Conservation (phyloP, 2,888 invertebrate species). For the Lathronympha strigana region DNA sequence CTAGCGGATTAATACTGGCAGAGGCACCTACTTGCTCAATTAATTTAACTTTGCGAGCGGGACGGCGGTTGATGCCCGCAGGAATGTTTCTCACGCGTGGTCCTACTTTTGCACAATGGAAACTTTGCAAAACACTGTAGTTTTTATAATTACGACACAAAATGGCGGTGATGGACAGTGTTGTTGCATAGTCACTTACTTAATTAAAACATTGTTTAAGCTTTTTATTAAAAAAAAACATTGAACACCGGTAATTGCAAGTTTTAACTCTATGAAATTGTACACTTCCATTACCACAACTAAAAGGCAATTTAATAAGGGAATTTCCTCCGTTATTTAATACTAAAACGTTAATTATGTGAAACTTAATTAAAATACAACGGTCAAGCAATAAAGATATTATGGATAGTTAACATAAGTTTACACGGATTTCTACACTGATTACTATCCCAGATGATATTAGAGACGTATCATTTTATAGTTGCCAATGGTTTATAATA, state of each 20-base stretch:
- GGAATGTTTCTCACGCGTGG: conserved; percentile 28
- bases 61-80: conserved; percentile 9
- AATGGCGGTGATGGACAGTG: conserved; percentile 6
- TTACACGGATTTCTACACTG: too few relatives aligned
- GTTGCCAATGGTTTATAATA: not conserved
- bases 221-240: not conserved
- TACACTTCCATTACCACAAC: not conserved
- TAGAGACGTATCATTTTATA: too few relatives aligned
- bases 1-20: conserved; percentile 38
- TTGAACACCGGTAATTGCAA: not conserved
- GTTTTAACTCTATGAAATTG: not conserved
- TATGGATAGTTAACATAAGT: not conserved
- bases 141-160: conserved; percentile 12
- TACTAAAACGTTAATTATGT: not conserved
- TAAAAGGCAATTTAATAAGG: not conserved
- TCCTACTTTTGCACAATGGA: conserved; percentile 17
- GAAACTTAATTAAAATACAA: not conserved
- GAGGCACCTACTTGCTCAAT: conserved; percentile 35
- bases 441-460: too few relatives aligned
- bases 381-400: not conserved
- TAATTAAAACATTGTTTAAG: conserved; percentile 9
- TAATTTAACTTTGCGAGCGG: conserved; percentile 37
- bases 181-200: not conserved
- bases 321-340: not conserved
- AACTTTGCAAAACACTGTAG: conserved; percentile 8